Base-by-base conservation (phyloP, 2,888 invertebrate species). In the Pristionchus entomophagus region DNA sequence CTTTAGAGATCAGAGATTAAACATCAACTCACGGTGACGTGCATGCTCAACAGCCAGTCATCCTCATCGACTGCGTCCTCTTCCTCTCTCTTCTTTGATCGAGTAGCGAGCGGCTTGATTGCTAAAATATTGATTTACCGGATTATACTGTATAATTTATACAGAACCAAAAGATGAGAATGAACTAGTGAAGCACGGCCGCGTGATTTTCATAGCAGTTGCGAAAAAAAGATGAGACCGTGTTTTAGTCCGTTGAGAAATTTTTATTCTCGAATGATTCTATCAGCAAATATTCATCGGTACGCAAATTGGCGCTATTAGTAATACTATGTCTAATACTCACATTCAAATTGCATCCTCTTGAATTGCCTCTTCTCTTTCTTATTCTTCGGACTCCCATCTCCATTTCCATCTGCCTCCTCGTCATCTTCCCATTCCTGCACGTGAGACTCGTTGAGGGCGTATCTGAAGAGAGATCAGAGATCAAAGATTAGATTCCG, bases 31-130 rank as follows among this genome's bases (percentile, higher is more conserved):
- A 88, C 88, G 19, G 86, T 69, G 32, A 88, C 77, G 17, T 87
- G 69, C 87, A 92, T 88, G 17, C 88, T 87, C 49, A 91, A 82
- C 26, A 88, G 53, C 91, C 91, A 91, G 32, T 82, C 84, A n/a
- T 84, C 83, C 32, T 65, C 65, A 17, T 45, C 65, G 32, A 85
- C 85, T n/a, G 77, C 78, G 17, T 62, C 41, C 56, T 78, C 91
- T 86, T 82, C 88, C 29, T 86, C 90, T 77, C 89, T 88, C 86
- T 88, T 90, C 87, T 90, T 90, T 73, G 81, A 80, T 22, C 87
- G 87, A 19, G 92, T 92, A 12, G 90, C 59, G 32, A 91, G 86
- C 32, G 91, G 90, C 83, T 92, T 88, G 85, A 90, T 89, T 4
- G 65, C 87, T 87, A 80, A 62, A 86, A 65, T 5, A 65, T n/a